Percentiles rank a stretch among this genome's conserved stretches.
Conservation (phyloP, 2,797 vertebrate genomes). For the Propithecus perrieri region DNA sequence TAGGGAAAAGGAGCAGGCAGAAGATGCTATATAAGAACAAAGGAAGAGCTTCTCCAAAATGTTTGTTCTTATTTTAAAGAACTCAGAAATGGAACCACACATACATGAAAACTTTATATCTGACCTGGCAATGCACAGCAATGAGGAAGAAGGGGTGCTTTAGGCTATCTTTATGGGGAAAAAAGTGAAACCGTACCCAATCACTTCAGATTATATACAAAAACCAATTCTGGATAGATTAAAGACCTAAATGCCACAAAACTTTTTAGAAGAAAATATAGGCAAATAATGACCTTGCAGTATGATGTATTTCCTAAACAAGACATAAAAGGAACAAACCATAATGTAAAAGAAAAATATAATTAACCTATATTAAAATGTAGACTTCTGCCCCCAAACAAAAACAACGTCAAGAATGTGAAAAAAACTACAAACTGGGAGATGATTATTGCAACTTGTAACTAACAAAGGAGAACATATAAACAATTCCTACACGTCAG, state of each 20-base stretch:
- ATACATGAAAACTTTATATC: neutral
- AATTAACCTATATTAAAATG: neutral
- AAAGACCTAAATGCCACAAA: neutral
- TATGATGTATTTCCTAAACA: neutral
- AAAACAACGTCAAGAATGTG: neutral
- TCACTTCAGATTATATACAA: neutral
- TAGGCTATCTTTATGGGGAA: neutral
- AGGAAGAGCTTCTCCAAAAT: neutral
- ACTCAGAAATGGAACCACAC: neutral
- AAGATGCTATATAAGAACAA: neutral
- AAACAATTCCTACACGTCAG: neutral
- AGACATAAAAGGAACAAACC: neutral
- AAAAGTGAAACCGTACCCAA: neutral
- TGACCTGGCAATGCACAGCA: neutral
- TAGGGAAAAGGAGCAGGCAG: neutral
- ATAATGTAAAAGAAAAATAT: neutral
- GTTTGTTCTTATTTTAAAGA: neutral
- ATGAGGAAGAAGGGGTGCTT: neutral
- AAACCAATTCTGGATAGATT: neutral
- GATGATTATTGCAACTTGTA: neutral
- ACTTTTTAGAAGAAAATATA: neutral
- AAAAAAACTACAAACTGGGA: neutral
- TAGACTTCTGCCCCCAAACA: neutral
- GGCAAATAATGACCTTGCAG: neutral
- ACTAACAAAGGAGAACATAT: neutral